Conservation (phyloP, 2,113 vertebrate species). For the Rhinichthys klamathensis region DNA sequence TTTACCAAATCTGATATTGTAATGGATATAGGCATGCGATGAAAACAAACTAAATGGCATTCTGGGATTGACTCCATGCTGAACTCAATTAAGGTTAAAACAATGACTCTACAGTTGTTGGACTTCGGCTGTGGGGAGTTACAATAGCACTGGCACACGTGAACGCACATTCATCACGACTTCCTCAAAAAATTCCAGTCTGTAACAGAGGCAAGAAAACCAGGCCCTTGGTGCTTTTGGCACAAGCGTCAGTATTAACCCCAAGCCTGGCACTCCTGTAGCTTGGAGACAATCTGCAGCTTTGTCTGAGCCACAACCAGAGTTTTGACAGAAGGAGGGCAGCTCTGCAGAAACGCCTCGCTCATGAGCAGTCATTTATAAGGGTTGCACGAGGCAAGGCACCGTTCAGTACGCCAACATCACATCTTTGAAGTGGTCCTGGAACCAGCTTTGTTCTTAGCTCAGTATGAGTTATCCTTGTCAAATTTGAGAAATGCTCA, state of each 20-base stretch:
- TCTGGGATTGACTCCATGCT: slow-evolving; percentile 65
- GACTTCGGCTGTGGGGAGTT: slow-evolving; percentile 51
- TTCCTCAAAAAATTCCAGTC: slow-evolving; percentile 48
- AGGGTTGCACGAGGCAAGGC: slow-evolving; percentile 18
- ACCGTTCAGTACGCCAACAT: neutral
- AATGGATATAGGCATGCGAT: slow-evolving; percentile 47
- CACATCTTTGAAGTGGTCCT: slow-evolving; percentile 31
- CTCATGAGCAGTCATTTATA: slow-evolving; percentile 33
- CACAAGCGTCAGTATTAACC: slow-evolving; percentile 31
- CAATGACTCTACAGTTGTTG: slow-evolving; percentile 65
- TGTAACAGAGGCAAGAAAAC: slow-evolving; percentile 25
- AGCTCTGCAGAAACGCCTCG: slow-evolving; percentile 15
- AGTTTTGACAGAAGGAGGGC: slow-evolving; percentile 22
- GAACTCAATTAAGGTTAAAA: slow-evolving; percentile 69
- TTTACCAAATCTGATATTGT: slow-evolving; percentile 64
- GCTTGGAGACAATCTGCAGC: slow-evolving; percentile 49
- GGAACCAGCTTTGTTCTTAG: slow-evolving; percentile 28
- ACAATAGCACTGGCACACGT: slow-evolving; percentile 37
- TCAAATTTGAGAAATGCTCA: neutral
- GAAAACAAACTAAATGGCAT: slow-evolving; percentile 56
- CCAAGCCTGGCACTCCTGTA: slow-evolving; percentile 21
- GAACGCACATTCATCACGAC: slow-evolving; percentile 24
- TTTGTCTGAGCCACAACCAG: slow-evolving; percentile 49
- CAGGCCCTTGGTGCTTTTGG: slow-evolving; percentile 45
- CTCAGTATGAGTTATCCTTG: slow-evolving; percentile 1